Evolutionary conservation across 2,113 vertebrate species (phyloP), one percentile per base, ranked within the genome.

Genomic region (Pangasianodon gigas): DNA sequence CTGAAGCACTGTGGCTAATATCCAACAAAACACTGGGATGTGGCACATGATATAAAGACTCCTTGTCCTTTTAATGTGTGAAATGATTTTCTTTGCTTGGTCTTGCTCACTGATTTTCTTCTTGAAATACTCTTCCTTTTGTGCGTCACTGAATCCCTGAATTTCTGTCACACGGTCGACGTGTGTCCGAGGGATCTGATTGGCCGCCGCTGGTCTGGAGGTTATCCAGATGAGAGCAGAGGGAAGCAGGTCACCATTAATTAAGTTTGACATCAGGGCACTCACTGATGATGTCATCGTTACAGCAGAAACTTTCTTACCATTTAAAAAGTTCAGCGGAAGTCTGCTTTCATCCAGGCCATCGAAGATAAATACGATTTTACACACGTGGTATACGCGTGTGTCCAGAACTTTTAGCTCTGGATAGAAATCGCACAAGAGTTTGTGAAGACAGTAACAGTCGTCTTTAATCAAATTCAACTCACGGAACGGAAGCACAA

Each of bases 401-500:
- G 81, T 6, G 56, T 88, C 44, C 46, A 85, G 56, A 46, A 52
- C 80, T 54, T 84, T 71, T 4, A 90, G 80, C 62, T 90, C 81
- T 52, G 86, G 89, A 79, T 84, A 54, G 75, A 90, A 90, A 69
- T 52, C 56, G 5, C 86, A 87, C 52, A 90, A 62, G 48, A 90
- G 80, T 65, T 87, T 83, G 67, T 84, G 80, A 84, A 90, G 67
- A 32, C 80, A 54, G 86, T 62, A 90, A 16, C 18, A 41, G 29
- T 84, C 56, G 26, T 84, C 54, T 87, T 84, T 84, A 54, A 90
- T 90, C 65, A 89, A 69, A 65, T 89, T 89, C 32, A 89, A 82
- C 88, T 89, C 88, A 6, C 88, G 88, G 41, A 90, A 90, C 18
- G 89, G 89, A 77, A 90, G 86, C 65, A 90, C 79, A 8, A 89